Conservation (phyloP, 2,797 vertebrate species). For the Xenops minutus region DNA sequence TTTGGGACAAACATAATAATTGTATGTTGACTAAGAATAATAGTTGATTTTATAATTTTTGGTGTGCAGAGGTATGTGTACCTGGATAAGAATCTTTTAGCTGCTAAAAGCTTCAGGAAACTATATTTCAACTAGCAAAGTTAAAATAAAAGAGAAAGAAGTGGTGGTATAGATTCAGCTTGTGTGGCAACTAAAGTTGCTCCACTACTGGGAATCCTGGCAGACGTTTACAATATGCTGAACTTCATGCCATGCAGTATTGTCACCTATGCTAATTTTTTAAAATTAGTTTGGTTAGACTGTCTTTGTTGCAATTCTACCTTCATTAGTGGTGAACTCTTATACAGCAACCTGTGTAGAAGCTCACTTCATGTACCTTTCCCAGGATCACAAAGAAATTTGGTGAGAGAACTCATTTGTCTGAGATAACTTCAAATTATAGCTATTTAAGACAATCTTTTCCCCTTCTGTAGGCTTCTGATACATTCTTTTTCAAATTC, state of each 20-base stretch:
- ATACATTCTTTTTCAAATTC: neutral
- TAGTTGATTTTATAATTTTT: neutral
- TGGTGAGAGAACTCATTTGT: neutral
- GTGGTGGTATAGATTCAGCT: neutral
- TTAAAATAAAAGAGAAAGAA: neutral
- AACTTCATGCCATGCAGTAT: neutral
- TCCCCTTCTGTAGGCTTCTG: neutral
- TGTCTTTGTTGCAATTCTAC: neutral
- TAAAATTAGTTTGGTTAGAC: neutral
- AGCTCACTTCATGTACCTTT: neutral
- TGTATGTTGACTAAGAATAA: neutral
- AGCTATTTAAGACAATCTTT: neutral
- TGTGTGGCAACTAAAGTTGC: accelerated
- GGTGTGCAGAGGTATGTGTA: neutral
- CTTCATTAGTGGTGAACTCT: neutral
- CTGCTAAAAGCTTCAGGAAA: neutral
- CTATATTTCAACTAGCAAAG: neutral
- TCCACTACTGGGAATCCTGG: neutral
- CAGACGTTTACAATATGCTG: neutral
- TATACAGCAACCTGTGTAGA: neutral
- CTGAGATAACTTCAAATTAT: neutral
- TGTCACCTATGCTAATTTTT: neutral
- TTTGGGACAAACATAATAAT: neutral
- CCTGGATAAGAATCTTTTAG: neutral
- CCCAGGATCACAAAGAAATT: neutral